These are phyloP conservation scores for Heliothis peltigera DNA, from an alignment of 2,888 invertebrate species.

Conservation along the genomic window DNA sequence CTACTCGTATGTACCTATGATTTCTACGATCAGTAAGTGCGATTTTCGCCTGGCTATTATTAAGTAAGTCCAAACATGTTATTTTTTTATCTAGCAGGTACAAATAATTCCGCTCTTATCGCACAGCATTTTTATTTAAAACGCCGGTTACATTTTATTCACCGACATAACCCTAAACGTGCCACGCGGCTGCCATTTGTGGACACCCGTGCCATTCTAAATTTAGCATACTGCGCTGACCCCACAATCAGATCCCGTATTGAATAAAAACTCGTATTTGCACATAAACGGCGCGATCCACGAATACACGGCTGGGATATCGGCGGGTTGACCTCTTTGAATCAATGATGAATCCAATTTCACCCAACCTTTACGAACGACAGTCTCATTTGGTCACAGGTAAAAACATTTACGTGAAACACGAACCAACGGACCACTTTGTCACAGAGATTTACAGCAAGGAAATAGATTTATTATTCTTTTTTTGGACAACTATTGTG, in stretches of 20 bases:
- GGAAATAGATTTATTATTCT: conserved; percentile 66
- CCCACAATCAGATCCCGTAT: conserved; percentile 58
- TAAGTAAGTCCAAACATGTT: conserved; percentile 7
- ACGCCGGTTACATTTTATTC: conserved; percentile 47
- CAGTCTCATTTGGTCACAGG: conserved; percentile 73
- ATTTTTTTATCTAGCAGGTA: conserved; percentile 5
- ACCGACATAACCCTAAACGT: conserved; percentile 45
- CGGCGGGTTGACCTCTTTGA: conserved; percentile 80
- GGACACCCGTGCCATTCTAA: conserved; percentile 40
- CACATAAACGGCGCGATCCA: conserved; percentile 68
- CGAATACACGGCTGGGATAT: conserved; percentile 67
- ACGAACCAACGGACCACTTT: conserved; percentile 68
- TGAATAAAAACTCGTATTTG: conserved; percentile 65
- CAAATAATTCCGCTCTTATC: conserved; percentile 31
- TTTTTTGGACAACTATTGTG: conserved; percentile 63
- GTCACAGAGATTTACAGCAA: conserved; percentile 68
- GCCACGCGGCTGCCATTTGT: conserved; percentile 42
- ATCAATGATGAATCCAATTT: conserved; percentile 85
- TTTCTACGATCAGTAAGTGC: too few species aligned
- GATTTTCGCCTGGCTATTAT: conserved; percentile 3
- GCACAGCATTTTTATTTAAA: conserved; percentile 42
- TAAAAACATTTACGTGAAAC: conserved; percentile 75
- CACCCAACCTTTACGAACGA: conserved; percentile 68
- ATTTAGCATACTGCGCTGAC: conserved; percentile 54
- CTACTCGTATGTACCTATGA: too few species aligned